A percentile compares a stretch with the other conserved stretches of the same genome.
Evolutionary conservation across 2,888 invertebrate species (phyloP).

Genomic region (Gastrophysa polygoni): DNA sequence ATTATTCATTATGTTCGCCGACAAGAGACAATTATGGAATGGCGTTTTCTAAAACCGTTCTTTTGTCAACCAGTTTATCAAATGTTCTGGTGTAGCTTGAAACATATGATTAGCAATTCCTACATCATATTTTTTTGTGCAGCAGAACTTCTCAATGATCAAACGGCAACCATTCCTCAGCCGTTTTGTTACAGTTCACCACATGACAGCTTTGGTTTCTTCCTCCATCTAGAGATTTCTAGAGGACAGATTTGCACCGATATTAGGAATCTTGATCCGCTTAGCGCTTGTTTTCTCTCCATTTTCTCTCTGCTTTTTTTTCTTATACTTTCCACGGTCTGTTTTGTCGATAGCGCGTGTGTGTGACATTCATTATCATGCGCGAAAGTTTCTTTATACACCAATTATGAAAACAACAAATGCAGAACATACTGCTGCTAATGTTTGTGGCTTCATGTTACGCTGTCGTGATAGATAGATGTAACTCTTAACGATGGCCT

Average conservation of each 20-base stretch:
- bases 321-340: conserved; percentile 42
- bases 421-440: not conserved
- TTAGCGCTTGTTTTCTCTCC: conserved; percentile 28
- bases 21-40: too few species aligned
- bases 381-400: conserved; percentile 22
- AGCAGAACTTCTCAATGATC: too few species aligned
- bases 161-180: too few species aligned
- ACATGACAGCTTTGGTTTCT: conserved; percentile 11
- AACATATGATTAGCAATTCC: too few species aligned
- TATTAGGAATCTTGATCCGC: conserved; percentile 29
- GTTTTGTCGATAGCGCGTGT: conserved; percentile 36
- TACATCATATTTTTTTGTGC: too few species aligned
- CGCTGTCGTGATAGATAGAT: not conserved
- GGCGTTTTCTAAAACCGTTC: too few species aligned
- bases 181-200: not conserved
- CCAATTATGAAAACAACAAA: not conserved
- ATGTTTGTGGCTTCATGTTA: not conserved
- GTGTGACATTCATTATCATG: conserved; percentile 21
- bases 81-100: too few species aligned
- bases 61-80: too few species aligned
- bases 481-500: too few species aligned
- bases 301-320: conserved; percentile 27
- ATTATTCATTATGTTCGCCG: too few species aligned
- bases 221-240: not conserved
- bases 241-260: conserved; percentile 21